A percentile compares a stretch with the other conserved stretches of the same genome.
Evolutionary conservation across 2,888 invertebrate species (phyloP).

Genomic region (Sicus ferrugineus): DNA sequence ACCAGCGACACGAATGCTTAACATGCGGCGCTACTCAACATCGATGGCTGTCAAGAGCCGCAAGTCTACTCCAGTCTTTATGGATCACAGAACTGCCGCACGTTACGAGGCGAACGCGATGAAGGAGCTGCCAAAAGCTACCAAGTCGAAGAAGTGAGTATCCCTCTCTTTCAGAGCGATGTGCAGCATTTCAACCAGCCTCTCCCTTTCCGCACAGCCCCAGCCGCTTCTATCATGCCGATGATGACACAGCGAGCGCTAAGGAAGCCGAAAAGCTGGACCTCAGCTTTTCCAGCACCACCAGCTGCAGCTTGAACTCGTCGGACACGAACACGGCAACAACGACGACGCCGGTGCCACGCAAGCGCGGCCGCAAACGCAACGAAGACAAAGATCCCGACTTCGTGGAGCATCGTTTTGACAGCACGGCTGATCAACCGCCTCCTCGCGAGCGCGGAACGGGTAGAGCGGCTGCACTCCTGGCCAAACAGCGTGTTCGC

Average conservation of each 20-base stretch:
- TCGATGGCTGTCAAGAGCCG: neutral
- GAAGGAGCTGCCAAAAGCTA: slow-evolving; percentile 19
- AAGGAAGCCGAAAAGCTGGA: slow-evolving; percentile 13
- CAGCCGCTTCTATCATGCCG: neutral
- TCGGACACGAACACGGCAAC: neutral
- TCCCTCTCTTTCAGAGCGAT: neutral
- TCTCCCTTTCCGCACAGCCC: too few relatives aligned
- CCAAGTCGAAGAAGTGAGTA: slow-evolving; percentile 26
- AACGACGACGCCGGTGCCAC: slow-evolving; percentile 36
- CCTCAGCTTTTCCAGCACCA: slow-evolving; percentile 4
- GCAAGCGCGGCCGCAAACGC: slow-evolving; percentile 50
- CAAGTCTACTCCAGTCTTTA: slow-evolving; percentile 1
- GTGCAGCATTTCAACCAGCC: too few relatives aligned
- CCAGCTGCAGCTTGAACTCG: neutral
- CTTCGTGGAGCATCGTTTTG: slow-evolving; percentile 35
- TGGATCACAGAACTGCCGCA: slow-evolving; percentile 15
- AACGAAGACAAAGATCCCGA: slow-evolving; percentile 42
- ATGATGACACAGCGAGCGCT: slow-evolving; percentile 1
- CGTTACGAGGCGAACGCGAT: slow-evolving; percentile 16
- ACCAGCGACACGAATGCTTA: slow-evolving; percentile 20
- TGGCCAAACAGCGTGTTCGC: slow-evolving; percentile 34
- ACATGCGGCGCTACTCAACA: slow-evolving; percentile 20
- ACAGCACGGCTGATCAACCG: slow-evolving; percentile 12
- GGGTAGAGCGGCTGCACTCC: slow-evolving; percentile 24
- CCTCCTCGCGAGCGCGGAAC: slow-evolving; percentile 28